phyloP scores from a whole-genome alignment of 2,113 vertebrate species.

The Cyprinodon variegatus region DNA sequence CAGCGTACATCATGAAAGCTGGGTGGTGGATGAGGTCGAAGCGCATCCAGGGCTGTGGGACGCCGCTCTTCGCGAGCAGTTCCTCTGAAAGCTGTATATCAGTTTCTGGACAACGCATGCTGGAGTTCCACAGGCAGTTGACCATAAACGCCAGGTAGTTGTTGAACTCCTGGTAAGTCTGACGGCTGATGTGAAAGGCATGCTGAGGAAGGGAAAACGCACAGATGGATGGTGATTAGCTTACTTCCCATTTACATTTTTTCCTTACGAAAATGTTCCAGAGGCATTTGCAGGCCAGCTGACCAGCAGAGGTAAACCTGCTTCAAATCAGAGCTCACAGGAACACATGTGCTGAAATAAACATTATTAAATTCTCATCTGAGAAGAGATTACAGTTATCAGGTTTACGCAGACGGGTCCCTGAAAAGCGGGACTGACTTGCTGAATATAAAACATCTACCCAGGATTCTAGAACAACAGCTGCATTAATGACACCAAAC shows the following conservation, averaged over 20 bases:
- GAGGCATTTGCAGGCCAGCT: conserved; percentile 38
- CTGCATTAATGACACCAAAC: not conserved
- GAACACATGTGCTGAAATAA: conserved; percentile 36
- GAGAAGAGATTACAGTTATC: conserved; percentile 26
- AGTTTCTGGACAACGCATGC: conserved; percentile 76
- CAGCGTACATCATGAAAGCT: conserved; percentile 83
- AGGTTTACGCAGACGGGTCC: conserved; percentile 21
- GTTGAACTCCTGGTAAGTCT: conserved; percentile 88
- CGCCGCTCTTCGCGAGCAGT: conserved; percentile 75
- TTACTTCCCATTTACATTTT: conserved; percentile 38
- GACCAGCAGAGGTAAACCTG: conserved; percentile 7
- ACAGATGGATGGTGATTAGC: conserved; percentile 18
- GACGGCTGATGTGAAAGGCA: conserved; percentile 84
- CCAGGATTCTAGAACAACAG: too few species aligned
- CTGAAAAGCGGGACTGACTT: conserved; percentile 7
- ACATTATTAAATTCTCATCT: conserved; percentile 33
- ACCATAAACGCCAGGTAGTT: conserved; percentile 86
- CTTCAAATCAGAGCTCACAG: conserved; percentile 22
- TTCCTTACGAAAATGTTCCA: conserved; percentile 27
- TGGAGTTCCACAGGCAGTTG: conserved; percentile 90
- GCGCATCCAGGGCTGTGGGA: conserved; percentile 72
- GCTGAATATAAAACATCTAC: not conserved
- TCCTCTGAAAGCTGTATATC: conserved; percentile 75
- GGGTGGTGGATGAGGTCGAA: conserved; percentile 90
- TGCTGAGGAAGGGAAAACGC: conserved; percentile 45